A percentile compares a stretch with the other conserved stretches of the same genome.
These are phyloP conservation scores for Tenthredo scrophulariae DNA, from an alignment of 2,888 invertebrate species.

Conservation along the genomic window DNA sequence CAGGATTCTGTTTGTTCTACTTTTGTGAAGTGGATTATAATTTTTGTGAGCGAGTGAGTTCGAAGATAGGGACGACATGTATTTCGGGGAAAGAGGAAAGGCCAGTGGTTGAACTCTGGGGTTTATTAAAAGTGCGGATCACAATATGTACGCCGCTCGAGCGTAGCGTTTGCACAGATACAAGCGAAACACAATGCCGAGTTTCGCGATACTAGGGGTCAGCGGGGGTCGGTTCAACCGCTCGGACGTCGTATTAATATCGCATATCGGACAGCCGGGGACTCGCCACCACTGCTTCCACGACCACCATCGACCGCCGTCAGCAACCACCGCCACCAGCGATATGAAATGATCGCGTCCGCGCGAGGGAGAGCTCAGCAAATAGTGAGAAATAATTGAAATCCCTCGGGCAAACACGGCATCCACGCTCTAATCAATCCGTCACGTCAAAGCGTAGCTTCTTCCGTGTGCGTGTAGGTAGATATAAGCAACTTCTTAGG, in stretches of 20 bases:
- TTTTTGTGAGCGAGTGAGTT: neutral
- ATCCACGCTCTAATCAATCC: constrained; percentile 74
- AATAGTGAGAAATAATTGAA: constrained; percentile 76
- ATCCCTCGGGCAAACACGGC: constrained; percentile 74
- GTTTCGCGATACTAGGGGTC: constrained; percentile 52
- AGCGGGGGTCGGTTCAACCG: constrained; percentile 66
- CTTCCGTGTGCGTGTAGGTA: neutral
- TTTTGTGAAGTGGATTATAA: neutral
- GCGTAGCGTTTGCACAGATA: constrained; percentile 57
- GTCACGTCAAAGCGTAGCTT: constrained; percentile 63
- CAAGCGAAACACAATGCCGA: constrained; percentile 61
- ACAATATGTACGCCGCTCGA: constrained; percentile 36
- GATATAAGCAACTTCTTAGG: neutral
- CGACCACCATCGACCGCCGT: constrained; percentile 54
- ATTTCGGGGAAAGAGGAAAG: neutral
- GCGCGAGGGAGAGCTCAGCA: constrained; percentile 75
- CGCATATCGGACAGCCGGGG: constrained; percentile 73
- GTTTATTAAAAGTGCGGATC: constrained; percentile 60
- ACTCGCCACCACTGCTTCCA: constrained; percentile 51
- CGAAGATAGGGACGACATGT: neutral
- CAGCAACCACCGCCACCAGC: constrained; percentile 62
- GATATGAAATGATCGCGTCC: constrained; percentile 74
- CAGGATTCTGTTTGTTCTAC: neutral
- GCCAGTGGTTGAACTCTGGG: constrained; percentile 13
- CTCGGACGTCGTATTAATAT: constrained; percentile 73